These are phyloP conservation scores for Chascanopsetta lugubris DNA, from an alignment of 2,113 vertebrate genomes.

Conservation along the genomic window DNA sequence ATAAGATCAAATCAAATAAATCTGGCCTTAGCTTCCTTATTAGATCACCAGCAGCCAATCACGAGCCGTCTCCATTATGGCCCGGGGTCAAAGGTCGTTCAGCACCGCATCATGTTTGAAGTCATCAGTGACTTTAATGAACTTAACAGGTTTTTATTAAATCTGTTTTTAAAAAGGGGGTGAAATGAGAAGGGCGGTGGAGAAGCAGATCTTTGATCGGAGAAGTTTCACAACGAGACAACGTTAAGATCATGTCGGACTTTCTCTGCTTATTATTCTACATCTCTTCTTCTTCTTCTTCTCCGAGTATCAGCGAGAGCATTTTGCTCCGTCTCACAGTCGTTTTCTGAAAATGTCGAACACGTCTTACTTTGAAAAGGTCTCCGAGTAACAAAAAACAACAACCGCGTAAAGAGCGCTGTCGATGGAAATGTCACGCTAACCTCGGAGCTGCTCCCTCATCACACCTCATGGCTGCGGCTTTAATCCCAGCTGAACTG, in stretches of 20 bases:
- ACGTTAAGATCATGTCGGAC: too few species aligned
- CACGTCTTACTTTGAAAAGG: conserved; percentile 16
- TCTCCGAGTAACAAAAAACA: neutral
- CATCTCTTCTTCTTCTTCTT: neutral
- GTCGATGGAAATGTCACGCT: conserved; percentile 23
- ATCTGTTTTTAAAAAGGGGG: too few species aligned
- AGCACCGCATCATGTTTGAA: too few species aligned
- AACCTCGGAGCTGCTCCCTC: conserved; percentile 22
- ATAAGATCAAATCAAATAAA: too few species aligned
- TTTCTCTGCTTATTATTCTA: conserved; percentile 6
- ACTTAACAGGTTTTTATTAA: too few species aligned
- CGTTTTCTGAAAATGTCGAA: conserved; percentile 3
- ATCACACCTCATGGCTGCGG: neutral
- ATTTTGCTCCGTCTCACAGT: neutral
- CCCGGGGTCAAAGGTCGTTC: too few species aligned
- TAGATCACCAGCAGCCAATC: too few species aligned
- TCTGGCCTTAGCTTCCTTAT: too few species aligned
- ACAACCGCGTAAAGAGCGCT: neutral
- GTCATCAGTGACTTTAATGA: too few species aligned
- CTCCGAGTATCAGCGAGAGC: neutral
- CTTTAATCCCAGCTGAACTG: neutral
- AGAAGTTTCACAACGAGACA: too few species aligned
- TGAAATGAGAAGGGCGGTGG: too few species aligned
- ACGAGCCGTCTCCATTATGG: too few species aligned
- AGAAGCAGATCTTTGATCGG: neutral